These are phyloP conservation scores for Mandrillus leucophaeus DNA, from an alignment of 2,113 vertebrate genomes.

Conservation along the genomic window DNA sequence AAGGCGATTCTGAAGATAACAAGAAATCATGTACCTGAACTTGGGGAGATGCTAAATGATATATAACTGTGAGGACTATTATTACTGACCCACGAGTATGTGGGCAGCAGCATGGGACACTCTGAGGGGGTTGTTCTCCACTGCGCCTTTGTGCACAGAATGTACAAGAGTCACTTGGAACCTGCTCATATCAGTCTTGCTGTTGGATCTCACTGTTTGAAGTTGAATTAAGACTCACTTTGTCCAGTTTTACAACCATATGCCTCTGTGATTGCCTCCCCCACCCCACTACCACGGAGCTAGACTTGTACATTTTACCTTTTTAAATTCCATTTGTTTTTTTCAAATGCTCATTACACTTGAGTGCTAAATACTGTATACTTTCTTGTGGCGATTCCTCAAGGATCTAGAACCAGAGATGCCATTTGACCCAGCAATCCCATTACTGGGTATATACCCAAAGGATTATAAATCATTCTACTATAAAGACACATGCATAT, in stretches of 20 bases:
- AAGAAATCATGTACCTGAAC: neutral
- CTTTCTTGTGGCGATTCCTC: neutral
- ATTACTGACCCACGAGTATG: neutral
- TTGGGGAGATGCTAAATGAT: neutral
- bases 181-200: neutral
- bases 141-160: neutral
- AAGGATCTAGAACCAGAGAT: no score
- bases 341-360: neutral
- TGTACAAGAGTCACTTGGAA: neutral
- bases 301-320: neutral
- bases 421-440: no score
- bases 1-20: neutral
- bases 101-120: neutral
- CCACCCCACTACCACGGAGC: fast-evolving
- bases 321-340: neutral
- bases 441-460: no score
- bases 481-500: no score
- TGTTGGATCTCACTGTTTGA: no score
- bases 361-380: neutral
- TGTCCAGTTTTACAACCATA: fast-evolving
- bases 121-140: neutral
- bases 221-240: neutral
- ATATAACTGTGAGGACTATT: neutral
- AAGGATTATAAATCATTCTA: neutral
- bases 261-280: neutral